A percentile compares a stretch with the other conserved stretches of the same genome.
Conservation (phyloP, 2,888 invertebrate genomes). For the Azorinus chamasolen region DNA sequence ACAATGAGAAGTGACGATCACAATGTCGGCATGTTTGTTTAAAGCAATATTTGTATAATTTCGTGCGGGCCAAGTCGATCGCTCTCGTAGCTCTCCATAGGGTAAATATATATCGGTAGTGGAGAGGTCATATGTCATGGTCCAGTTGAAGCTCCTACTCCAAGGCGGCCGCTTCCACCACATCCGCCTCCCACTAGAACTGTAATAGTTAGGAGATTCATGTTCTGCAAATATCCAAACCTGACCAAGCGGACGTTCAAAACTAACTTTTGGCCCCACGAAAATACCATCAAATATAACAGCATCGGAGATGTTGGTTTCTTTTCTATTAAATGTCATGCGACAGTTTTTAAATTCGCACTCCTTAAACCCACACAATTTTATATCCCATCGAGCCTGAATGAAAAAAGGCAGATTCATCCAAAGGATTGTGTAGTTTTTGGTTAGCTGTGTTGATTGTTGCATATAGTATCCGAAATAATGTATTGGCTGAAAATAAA, state of each 20-base stretch:
- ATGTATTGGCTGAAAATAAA: no score
- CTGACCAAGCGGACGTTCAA: constrained; percentile 41
- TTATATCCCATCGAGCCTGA: no score
- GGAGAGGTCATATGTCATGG: constrained; percentile 56
- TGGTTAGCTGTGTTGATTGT: no score
- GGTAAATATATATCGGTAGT: constrained; percentile 52
- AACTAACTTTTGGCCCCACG: constrained; percentile 15
- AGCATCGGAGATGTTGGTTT: constrained; percentile 19
- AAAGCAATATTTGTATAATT: constrained; percentile 43
- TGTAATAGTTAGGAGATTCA: constrained; percentile 37
- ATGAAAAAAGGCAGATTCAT: no score
- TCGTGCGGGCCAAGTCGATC: constrained; percentile 5
- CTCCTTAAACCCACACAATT: no score
- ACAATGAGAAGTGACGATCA: constrained; percentile 52
- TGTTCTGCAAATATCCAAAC: constrained; percentile 58
- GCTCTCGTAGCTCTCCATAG: constrained; percentile 47
- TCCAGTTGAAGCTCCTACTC: constrained; percentile 64
- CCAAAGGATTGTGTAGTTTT: no score
- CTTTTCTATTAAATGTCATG: constrained; percentile 32
- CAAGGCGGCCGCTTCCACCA: constrained; percentile 37
- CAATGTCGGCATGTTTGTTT: no score
- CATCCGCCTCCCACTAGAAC: constrained; percentile 31
- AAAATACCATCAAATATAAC: constrained; percentile 59
- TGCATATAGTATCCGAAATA: no score
- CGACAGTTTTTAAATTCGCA: constrained; percentile 52